Conservation (phyloP, 2,113 vertebrate species). For the Hemibagrus wyckioides region DNA sequence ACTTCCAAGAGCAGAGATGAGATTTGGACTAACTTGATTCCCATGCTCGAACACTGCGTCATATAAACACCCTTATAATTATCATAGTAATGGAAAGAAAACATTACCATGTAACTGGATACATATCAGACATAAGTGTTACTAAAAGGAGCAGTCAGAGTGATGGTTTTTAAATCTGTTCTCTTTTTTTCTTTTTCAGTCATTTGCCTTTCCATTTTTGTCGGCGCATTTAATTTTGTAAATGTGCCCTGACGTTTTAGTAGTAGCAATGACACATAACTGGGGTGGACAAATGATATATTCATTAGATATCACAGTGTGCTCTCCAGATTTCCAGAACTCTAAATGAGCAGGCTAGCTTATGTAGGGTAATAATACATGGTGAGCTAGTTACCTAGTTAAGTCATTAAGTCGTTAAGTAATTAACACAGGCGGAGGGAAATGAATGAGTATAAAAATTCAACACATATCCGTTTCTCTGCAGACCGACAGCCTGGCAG, state of each 20-base stretch:
- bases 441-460: not conserved
- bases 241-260: not conserved
- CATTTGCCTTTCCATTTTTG: not conserved
- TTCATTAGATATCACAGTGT: not conserved
- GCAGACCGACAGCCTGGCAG: conserved; percentile 81
- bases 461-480: conserved; percentile 35
- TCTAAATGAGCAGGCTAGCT: not conserved
- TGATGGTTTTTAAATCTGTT: not conserved
- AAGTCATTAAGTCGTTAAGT: too few relatives aligned
- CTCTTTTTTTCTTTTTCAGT: not conserved
- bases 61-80: not conserved
- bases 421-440: not conserved
- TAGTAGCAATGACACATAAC: not conserved
- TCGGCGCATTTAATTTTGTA: not conserved
- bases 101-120: not conserved
- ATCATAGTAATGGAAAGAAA: not conserved
- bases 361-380: not conserved
- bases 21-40: conserved; percentile 31
- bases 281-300: not conserved
- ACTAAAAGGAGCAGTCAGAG: not conserved
- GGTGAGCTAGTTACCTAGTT: not conserved
- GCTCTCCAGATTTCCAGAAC: not conserved
- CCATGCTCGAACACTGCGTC: conserved; percentile 11
- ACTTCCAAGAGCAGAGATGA: conserved; percentile 42
- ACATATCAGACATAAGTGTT: not conserved